phyloP scores from a whole-genome alignment of 2,113 vertebrate species.

The Globicephala melas region DNA sequence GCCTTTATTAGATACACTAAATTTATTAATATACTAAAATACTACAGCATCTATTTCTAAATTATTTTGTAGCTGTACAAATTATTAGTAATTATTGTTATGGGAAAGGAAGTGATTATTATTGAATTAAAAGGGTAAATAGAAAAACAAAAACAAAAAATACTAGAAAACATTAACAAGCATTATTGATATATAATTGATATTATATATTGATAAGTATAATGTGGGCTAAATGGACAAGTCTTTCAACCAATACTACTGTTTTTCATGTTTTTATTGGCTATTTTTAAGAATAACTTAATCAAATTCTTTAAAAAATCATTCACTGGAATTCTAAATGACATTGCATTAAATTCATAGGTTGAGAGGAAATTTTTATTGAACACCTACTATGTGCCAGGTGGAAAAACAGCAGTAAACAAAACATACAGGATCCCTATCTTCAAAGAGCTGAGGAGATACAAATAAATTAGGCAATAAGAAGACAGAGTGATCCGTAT shows the following conservation, averaged over 20 bases:
- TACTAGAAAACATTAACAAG: not conserved
- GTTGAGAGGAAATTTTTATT: not conserved
- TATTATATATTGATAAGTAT: not conserved
- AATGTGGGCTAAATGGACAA: not conserved
- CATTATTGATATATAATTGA: not conserved
- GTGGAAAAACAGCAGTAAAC: not conserved
- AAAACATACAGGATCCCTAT: not conserved
- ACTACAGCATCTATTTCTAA: not conserved
- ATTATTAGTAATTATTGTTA: not conserved
- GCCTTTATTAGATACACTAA: not conserved
- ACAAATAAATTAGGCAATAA: not conserved
- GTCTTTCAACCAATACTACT: not conserved
- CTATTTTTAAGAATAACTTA: not conserved
- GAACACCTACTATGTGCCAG: not conserved
- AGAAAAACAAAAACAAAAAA: not conserved
- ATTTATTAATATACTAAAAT: not conserved
- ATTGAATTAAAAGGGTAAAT: not conserved
- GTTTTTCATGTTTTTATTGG: not conserved
- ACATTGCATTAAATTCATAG: not conserved
- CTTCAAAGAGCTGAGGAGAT: not conserved
- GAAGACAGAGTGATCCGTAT: not conserved
- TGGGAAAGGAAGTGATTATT: not conserved
- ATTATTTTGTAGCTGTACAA: not conserved
- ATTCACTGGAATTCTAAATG: not conserved
- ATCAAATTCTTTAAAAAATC: not conserved